A percentile compares a stretch with the other conserved stretches of the same genome.
phyloP scores from a whole-genome alignment of 2,888 invertebrate genomes.

The Spilarctia lutea region DNA sequence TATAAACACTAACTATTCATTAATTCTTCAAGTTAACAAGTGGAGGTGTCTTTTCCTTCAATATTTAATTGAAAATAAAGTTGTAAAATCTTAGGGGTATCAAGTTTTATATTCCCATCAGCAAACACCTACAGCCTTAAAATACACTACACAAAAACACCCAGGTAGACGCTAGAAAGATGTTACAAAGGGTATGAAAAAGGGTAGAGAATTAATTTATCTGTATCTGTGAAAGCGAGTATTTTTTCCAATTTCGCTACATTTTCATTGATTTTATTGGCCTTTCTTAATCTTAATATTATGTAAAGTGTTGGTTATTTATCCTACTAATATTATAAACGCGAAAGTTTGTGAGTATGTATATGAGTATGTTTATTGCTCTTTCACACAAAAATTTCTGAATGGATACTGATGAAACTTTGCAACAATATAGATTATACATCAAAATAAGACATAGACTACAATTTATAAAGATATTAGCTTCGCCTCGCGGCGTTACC shows the following conservation, averaged over 20 bases:
- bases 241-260: neutral
- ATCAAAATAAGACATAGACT: too few species aligned
- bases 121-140: constrained; percentile 7
- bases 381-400: too few species aligned
- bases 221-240: too few species aligned
- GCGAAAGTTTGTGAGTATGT: too few species aligned
- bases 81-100: neutral
- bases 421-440: too few species aligned
- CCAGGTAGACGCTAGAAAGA: constrained; percentile 14
- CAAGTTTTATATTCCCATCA: constrained; percentile 7
- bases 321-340: too few species aligned
- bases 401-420: too few species aligned
- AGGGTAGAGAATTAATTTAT: neutral
- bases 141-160: constrained; percentile 13
- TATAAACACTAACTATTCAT: neutral
- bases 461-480: too few species aligned
- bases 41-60: neutral
- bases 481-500: too few species aligned
- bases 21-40: neutral
- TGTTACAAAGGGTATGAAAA: constrained; percentile 13
- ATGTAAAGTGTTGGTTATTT: too few species aligned
- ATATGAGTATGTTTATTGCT: too few species aligned
- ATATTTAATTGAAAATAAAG: constrained; percentile 6
- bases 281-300: neutral
- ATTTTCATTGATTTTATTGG: neutral